phyloP scores from a whole-genome alignment of 2,888 invertebrate species.

The Stenoptilia bipunctidactyla region DNA sequence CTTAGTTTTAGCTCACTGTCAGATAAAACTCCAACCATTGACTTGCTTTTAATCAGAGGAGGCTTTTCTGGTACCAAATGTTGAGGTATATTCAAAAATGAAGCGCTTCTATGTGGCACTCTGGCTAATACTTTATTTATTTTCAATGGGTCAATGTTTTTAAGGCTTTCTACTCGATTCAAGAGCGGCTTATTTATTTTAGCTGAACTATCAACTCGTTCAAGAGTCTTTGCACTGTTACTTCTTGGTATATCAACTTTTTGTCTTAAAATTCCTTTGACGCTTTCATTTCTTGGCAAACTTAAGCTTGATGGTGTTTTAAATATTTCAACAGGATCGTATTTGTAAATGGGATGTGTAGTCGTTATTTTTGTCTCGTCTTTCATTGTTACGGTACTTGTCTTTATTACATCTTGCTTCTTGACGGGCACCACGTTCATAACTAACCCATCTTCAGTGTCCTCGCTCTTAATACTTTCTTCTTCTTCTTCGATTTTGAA shows the following conservation, averaged over 20 bases:
- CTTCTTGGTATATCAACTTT: slow-evolving; percentile 41
- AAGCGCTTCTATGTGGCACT: slow-evolving; percentile 61
- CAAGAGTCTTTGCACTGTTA: slow-evolving; percentile 45
- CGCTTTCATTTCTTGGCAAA: slow-evolving; percentile 52
- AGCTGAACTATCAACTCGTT: slow-evolving; percentile 39
- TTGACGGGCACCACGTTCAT: slow-evolving; percentile 48
- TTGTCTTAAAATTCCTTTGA: slow-evolving; percentile 48
- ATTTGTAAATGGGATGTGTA: slow-evolving; percentile 45
- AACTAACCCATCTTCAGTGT: slow-evolving; percentile 52
- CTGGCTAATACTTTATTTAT: slow-evolving; percentile 51
- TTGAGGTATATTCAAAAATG: slow-evolving; percentile 58
- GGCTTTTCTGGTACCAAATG: slow-evolving; percentile 52
- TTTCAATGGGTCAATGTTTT: slow-evolving; percentile 49
- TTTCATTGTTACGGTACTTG: slow-evolving; percentile 56
- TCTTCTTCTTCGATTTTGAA: slow-evolving; percentile 66
- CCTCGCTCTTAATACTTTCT: slow-evolving; percentile 45
- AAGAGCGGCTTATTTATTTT: slow-evolving; percentile 35
- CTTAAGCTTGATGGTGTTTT: slow-evolving; percentile 40
- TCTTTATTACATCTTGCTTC: slow-evolving; percentile 55
- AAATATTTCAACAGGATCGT: slow-evolving; percentile 45
- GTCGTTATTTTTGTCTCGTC: slow-evolving; percentile 57
- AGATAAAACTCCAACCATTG: slow-evolving; percentile 45
- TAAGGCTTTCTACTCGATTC: slow-evolving; percentile 56
- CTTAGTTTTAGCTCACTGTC: slow-evolving; percentile 43
- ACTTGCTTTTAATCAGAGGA: slow-evolving; percentile 50